These are phyloP conservation scores for Luffia ferchaultella DNA, from an alignment of 2,888 invertebrate species.

Conservation along the genomic window DNA sequence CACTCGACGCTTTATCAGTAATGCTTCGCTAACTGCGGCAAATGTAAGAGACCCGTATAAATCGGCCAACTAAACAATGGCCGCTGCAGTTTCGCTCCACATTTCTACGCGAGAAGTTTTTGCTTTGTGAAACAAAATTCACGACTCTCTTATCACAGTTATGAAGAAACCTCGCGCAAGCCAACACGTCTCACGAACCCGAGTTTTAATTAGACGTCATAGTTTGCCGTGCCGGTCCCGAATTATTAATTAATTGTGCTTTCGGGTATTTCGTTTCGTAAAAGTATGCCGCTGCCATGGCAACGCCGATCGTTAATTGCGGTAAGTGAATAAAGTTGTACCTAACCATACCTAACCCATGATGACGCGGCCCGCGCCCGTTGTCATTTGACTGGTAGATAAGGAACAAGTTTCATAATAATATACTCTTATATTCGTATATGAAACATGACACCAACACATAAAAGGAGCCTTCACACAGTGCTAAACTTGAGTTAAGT, in stretches of 20 bases:
- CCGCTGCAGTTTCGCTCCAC: constrained; percentile 56
- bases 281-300: background rate
- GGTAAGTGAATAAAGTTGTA: background rate
- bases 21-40: constrained; percentile 62
- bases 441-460: constrained; percentile 42
- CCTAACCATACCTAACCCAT: background rate
- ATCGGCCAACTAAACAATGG: constrained; percentile 66
- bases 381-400: constrained; percentile 47
- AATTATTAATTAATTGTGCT: background rate
- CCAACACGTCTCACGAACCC: constrained; percentile 45
- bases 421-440: constrained; percentile 35
- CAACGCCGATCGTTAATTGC: background rate
- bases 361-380: constrained; percentile 18
- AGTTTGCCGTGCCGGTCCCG: background rate
- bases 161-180: constrained; percentile 55
- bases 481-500: constrained; percentile 24
- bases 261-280: background rate
- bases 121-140: constrained; percentile 46
- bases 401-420: constrained; percentile 28
- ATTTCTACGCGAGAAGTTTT: constrained; percentile 57
- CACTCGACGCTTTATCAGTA: constrained; percentile 61
- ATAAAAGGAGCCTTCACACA: constrained; percentile 40
- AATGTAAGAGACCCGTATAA: constrained; percentile 66
- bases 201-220: constrained; percentile 40
- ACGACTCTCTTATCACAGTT: constrained; percentile 58